Base-by-base conservation (phyloP, 2,113 vertebrate genomes). In the Gobiocypris rarus region DNA sequence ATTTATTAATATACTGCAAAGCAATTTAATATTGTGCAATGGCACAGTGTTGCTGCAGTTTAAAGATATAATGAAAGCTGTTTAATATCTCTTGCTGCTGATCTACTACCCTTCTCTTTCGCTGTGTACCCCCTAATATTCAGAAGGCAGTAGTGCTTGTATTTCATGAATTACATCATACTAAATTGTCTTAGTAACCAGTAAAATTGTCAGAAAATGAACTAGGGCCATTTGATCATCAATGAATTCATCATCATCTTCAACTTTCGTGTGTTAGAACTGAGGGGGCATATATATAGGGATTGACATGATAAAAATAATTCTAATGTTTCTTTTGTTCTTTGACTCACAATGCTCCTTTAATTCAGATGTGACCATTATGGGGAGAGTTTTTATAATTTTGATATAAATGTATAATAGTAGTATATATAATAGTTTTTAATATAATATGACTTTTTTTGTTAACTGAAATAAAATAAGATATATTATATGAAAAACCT, bases 231-330 rank as follows among this genome's bases (percentile, higher is more conserved):
- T 79, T 82, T 76, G 38, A 56, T 84, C 65, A 74, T 82, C 69
- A 84, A 73, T 50, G 58, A 86, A 87, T 69, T 63, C 84, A 67
- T 61, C 0, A 1, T 17, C 63, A 9, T 67, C 34, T 34, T 65
- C 15, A 38, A 81, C 74, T 85, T 38, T 34, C 61, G 14, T 61
- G 58, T 58, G 41, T 58, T 67, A 48, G 86, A 91, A 91, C 83
- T 88, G 86, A 87, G 84, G 74, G 75, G 48, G 56, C 6, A 38
- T 38, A 7, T 41, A 26, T 78, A 75, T 56, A 61, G 14, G 24
- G 6, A 50, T 74, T 50, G 17, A 9, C n/a, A 11, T 59, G n/a
- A 59, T 24, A 24, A 24, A n/a, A 24, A 22, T n/a, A 11, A 11
- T 41, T 2, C 43, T 70, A 34, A 41, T n/a, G 38, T 71, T 71